phyloP scores from a whole-genome alignment of 2,888 invertebrate genomes.

The Ophion slaviceki region DNA sequence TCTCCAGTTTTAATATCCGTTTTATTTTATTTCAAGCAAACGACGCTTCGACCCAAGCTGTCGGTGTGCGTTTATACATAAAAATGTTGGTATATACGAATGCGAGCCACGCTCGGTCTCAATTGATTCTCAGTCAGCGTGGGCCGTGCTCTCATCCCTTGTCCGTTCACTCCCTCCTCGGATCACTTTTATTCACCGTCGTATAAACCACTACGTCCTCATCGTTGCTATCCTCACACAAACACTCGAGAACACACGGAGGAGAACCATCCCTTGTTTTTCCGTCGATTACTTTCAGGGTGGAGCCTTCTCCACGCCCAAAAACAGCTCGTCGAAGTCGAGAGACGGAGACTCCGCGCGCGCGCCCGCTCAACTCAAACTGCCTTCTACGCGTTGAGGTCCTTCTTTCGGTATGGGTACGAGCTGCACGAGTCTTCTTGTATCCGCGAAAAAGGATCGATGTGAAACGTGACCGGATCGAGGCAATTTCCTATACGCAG shows the following conservation, averaged over 20 bases:
- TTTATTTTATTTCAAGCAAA: conserved; percentile 76
- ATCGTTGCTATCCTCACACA: conserved; percentile 1
- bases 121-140: conserved; percentile 52
- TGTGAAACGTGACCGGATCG: conserved; percentile 55
- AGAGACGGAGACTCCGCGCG: conserved; percentile 4
- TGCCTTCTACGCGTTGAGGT: conserved; percentile 23
- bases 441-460: conserved; percentile 51
- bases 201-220: conserved; percentile 25
- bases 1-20: conserved; percentile 80
- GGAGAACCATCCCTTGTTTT: conserved; percentile 13
- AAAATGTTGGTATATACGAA: conserved; percentile 11
- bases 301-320: conserved; percentile 11
- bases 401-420: conserved; percentile 32
- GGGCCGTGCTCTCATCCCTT: conserved; percentile 11
- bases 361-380: conserved; percentile 17
- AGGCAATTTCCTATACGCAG: conserved; percentile 74
- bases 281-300: conserved; percentile 41
- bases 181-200: conserved; percentile 52
- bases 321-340: conserved; percentile 26
- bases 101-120: conserved; percentile 21
- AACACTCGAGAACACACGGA: background rate
- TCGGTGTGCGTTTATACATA: conserved; percentile 16
- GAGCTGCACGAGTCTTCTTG: conserved; percentile 6
- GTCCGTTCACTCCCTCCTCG: conserved; percentile 9
- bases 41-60: conserved; percentile 21